Conservation (phyloP, 2,888 invertebrate species). For the Macaria liturata region DNA sequence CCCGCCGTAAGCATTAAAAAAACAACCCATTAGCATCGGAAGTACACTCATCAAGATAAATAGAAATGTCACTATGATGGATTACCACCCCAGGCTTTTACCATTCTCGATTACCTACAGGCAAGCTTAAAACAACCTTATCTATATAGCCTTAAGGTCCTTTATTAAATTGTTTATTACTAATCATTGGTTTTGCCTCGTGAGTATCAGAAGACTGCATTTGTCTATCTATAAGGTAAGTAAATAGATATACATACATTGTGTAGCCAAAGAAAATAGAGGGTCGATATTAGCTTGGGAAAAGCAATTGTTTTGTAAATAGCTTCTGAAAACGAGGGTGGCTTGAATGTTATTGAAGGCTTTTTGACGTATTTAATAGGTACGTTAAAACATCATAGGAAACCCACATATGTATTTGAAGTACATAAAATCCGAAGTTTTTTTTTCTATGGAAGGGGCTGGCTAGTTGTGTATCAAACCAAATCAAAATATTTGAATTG, state of each 20-base stretch:
- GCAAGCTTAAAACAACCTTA: conserved; percentile 13
- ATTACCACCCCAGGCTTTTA: conserved; percentile 58
- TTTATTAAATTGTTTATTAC: conserved; percentile 34
- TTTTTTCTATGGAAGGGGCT: too few relatives aligned
- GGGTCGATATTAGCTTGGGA: conserved; percentile 33
- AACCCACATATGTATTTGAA: too few relatives aligned
- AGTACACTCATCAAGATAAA: conserved; percentile 79
- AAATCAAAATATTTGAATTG: too few relatives aligned
- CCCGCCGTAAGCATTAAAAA: conserved; percentile 42
- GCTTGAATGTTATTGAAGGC: too few relatives aligned
- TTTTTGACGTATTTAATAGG: too few relatives aligned
- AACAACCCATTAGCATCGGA: conserved; percentile 71
- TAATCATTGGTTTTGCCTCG: conserved; percentile 35
- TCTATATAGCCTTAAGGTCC: conserved; percentile 37
- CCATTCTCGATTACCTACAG: conserved; percentile 35
- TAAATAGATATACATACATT: conserved; percentile 50
- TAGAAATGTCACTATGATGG: conserved; percentile 79
- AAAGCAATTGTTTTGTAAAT: background rate
- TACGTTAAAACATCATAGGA: too few relatives aligned
- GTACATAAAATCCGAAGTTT: too few relatives aligned
- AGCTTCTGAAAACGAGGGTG: too few relatives aligned
- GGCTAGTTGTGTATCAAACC: too few relatives aligned
- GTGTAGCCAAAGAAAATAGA: conserved; percentile 43
- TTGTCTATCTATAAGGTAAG: conserved; percentile 54
- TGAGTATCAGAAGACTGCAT: conserved; percentile 57